phyloP scores from a whole-genome alignment of 2,797 vertebrate species.

The Lates japonicus region DNA sequence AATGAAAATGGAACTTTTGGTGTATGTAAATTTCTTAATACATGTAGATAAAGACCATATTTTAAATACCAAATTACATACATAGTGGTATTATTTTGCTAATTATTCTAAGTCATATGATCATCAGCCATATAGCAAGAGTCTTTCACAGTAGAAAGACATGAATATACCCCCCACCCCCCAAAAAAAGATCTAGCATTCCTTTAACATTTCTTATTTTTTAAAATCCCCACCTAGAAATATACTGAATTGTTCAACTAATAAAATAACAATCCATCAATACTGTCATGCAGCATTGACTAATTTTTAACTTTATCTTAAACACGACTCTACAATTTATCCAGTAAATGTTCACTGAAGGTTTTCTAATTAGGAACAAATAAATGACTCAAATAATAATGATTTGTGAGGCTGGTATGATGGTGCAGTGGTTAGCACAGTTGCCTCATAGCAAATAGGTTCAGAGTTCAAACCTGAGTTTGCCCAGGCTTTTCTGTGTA shows the following conservation, averaged over 20 bases:
- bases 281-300: not conserved
- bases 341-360: not conserved
- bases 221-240: not conserved
- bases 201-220: not conserved
- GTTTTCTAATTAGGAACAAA: not conserved
- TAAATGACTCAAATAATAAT: not conserved
- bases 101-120: not conserved
- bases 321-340: not conserved
- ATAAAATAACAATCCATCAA: not conserved
- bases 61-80: not conserved
- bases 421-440: too few species aligned
- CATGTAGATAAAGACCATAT: not conserved
- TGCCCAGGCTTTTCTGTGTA: too few species aligned
- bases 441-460: too few species aligned
- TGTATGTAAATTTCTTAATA: not conserved
- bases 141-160: not conserved
- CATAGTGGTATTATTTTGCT: not conserved
- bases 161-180: not conserved
- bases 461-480: too few species aligned
- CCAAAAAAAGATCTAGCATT: not conserved
- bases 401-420: too few species aligned
- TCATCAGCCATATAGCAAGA: not conserved
- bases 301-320: not conserved
- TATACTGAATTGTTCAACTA: not conserved
- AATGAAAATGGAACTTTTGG: not conserved